These are phyloP conservation scores for Harpagifer antarcticus DNA, from an alignment of 2,797 vertebrate species.

Conservation along the genomic window DNA sequence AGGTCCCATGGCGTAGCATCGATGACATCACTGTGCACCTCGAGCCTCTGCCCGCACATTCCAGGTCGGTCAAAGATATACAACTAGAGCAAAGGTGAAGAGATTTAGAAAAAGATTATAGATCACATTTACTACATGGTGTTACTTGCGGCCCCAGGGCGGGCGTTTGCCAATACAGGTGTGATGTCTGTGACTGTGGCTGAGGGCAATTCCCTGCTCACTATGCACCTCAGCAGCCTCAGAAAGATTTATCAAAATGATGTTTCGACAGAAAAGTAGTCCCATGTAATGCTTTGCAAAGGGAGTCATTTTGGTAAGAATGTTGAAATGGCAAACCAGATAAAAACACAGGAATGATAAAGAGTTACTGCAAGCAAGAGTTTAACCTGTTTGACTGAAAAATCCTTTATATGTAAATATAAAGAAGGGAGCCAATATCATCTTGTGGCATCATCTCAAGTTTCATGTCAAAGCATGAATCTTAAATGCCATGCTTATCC, in stretches of 20 bases:
- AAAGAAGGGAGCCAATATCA: background rate
- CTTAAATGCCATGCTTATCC: slow-evolving; percentile 6
- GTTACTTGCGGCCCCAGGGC: background rate
- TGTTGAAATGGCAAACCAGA: background rate
- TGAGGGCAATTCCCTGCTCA: background rate
- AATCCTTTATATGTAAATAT: background rate
- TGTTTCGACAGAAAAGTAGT: background rate
- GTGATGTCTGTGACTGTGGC: background rate
- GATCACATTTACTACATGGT: background rate
- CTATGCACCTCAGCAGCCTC: background rate
- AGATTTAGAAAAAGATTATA: background rate
- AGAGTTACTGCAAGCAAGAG: slow-evolving; percentile 16
- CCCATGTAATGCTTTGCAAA: background rate
- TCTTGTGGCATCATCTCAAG: background rate
- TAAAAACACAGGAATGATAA: slow-evolving; percentile 15
- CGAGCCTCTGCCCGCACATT: slow-evolving; percentile 86
- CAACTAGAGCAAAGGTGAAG: slow-evolving; percentile 79
- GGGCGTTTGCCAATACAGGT: background rate
- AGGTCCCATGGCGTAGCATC: slow-evolving; percentile 90
- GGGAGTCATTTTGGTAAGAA: background rate
- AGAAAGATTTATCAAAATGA: background rate
- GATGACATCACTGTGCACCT: slow-evolving; percentile 85
- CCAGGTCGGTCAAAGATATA: slow-evolving; percentile 87
- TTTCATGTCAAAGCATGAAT: slow-evolving; percentile 11
- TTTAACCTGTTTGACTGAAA: background rate